Base-by-base conservation (phyloP, 2,113 vertebrate genomes). In the Leptocoma aspasia region DNA sequence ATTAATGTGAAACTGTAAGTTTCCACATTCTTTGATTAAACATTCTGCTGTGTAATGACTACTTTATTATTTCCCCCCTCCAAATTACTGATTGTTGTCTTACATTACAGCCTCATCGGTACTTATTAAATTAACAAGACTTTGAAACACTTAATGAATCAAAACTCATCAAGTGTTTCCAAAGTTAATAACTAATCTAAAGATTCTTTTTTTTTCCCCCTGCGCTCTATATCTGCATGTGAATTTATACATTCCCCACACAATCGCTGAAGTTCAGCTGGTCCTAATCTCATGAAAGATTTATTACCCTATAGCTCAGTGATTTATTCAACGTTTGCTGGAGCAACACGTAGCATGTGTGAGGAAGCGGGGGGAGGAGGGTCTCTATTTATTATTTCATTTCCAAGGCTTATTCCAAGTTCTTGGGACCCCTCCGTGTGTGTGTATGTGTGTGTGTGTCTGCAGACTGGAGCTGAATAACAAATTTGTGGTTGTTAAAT, bases 31-130 rank as follows among this genome's bases (percentile, higher is more conserved):
- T 97, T 94, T 97, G 97, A 98, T 97, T 97, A 98, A 97, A 96
- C 81, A 93, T 92, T 97, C 94, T 96, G 93, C 93, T 95, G 93
- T 75, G 95, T 97, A 98, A 98, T 97, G 95, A 96, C 96, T 96
- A 88, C 94, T 97, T 97, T 95, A 95, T 92, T 97, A 96, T 96
- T 87, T 92, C 77, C 82, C 49, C 33, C 54, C 89, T 97, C 96
- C 95, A 97, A 97, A 98, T 98, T 96, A 98, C 96, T 96, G 96
- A 98, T 97, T 97, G 96, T 98, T 97, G 97, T 97, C 96, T 97
- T 97, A 98, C 96, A 97, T 95, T 96, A 97, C 93, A 91, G 93
- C 65, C 92, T 95, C 90, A 93, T 97, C 89, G 86, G 89, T 94
- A 94, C 96, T 97, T 97, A 97, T 93, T 97, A 97, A 97, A 97